Percentiles rank a stretch among this genome's conserved stretches.
Evolutionary conservation across 53 echinoderm and acorn worm species (phyloP).

Genomic region (Paracentrotus lividus): DNA sequence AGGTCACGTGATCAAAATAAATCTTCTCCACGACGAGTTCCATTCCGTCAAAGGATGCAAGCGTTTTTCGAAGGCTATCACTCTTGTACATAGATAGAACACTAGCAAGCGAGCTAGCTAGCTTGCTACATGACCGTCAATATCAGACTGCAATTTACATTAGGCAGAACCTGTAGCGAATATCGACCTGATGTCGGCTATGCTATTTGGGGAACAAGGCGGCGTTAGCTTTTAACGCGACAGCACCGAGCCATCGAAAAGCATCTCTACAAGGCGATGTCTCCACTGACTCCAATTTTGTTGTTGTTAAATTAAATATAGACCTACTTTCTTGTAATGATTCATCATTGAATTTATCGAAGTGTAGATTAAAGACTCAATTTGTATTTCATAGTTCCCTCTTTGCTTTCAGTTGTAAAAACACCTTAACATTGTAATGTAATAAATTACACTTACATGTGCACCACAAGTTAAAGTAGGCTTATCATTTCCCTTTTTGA

Average conservation of each 20-base stretch:
- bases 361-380: no score
- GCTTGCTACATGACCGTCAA: constrained; percentile 19
- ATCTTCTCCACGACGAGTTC: background rate
- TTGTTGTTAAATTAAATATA: no score
- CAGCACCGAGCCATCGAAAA: constrained; percentile 15
- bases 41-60: constrained; percentile 8
- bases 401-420: no score
- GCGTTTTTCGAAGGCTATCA: constrained; percentile 47
- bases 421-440: background rate
- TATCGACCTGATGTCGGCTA: constrained; percentile 45
- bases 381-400: no score
- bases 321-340: no score
- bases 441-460: no score
- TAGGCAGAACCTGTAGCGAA: constrained; percentile 29
- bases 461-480: no score
- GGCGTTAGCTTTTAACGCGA: constrained; percentile 51
- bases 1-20: background rate
- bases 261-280: background rate
- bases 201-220: constrained; percentile 62
- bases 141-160: constrained; percentile 47
- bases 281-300: background rate
- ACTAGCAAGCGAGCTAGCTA: constrained; percentile 2
- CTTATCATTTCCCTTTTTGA: no score
- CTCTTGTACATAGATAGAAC: background rate
- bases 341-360: no score